Percentiles rank a stretch among this genome's conserved stretches.
phyloP scores from a whole-genome alignment of 1,140 invertebrate species.

The Drosophila rhopaloa region DNA sequence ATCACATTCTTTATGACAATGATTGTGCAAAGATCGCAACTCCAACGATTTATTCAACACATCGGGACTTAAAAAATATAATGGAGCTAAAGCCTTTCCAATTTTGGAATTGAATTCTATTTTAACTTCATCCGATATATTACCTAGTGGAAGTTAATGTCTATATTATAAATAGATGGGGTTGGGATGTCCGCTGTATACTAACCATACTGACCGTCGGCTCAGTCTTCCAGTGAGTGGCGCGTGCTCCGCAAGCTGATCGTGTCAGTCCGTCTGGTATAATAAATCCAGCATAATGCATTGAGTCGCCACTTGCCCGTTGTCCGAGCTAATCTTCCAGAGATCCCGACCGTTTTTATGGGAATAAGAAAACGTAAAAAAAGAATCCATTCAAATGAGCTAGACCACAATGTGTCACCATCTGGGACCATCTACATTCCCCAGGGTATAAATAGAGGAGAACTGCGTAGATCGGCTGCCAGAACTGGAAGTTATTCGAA shows the following conservation, averaged over 20 bases:
- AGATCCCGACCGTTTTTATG: conserved; percentile 57
- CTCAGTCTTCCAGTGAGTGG: conserved; percentile 31
- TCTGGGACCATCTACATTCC: conserved; percentile 3
- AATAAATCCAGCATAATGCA: conserved; percentile 67
- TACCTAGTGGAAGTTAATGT: conserved; percentile 5
- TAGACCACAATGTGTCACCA: conserved; percentile 70
- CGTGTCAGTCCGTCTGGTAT: conserved; percentile 44
- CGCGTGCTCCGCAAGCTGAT: conserved; percentile 63
- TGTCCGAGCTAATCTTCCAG: conserved; percentile 59
- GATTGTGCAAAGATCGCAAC: no score
- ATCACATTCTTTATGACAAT: no score
- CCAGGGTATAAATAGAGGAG: conserved; percentile 71
- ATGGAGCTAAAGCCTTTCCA: no score
- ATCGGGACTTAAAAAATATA: no score
- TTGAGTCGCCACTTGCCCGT: conserved; percentile 50
- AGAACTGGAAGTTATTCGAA: conserved; percentile 41
- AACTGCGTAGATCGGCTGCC: conserved; percentile 41
- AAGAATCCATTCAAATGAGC: conserved; percentile 56
- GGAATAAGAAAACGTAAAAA: conserved; percentile 34
- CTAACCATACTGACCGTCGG: conserved; percentile 5
- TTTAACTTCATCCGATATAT: no score
- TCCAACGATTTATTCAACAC: no score
- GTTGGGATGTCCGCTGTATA: conserved; percentile 33
- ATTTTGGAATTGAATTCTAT: no score
- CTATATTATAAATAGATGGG: conserved; percentile 10